Conservation (phyloP, 2,888 invertebrate genomes). For the Philopedon plagiatum region DNA sequence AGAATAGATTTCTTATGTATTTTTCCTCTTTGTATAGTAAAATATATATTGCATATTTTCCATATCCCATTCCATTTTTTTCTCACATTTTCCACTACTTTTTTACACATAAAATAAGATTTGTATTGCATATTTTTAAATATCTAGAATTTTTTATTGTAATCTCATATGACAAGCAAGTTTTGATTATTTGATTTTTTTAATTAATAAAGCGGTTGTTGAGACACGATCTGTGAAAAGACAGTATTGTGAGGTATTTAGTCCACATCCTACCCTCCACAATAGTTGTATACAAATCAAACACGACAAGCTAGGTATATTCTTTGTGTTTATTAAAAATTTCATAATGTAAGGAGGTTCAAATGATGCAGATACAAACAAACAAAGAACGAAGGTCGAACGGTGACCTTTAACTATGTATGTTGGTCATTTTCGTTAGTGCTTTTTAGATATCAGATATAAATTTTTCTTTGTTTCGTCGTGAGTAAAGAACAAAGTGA, state of each 20-base stretch:
- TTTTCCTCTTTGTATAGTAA: no score
- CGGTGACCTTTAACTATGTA: neutral
- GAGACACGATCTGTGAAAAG: no score
- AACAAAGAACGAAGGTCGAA: neutral
- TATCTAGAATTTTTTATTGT: no score
- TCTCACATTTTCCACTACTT: no score
- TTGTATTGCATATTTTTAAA: no score
- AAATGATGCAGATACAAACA: neutral
- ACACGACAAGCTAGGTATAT: neutral
- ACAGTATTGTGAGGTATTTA: neutral
- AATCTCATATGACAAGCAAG: no score
- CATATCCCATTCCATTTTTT: no score
- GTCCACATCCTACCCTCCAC: neutral
- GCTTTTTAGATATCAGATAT: neutral
- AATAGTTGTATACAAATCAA: neutral
- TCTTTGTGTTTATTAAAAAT: neutral
- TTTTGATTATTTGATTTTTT: no score
- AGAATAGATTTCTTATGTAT: neutral
- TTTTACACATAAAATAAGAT: no score
- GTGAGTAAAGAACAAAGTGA: no score
- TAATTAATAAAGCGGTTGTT: no score
- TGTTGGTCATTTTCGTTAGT: neutral
- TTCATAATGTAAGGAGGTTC: neutral
- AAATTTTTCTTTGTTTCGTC: slow-evolving; percentile 3
- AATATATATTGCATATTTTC: no score